A percentile compares a stretch with the other conserved stretches of the same genome.
Evolutionary conservation across 2,113 vertebrate species (phyloP).

Genomic region (Phrynocephalus versicolor): DNA sequence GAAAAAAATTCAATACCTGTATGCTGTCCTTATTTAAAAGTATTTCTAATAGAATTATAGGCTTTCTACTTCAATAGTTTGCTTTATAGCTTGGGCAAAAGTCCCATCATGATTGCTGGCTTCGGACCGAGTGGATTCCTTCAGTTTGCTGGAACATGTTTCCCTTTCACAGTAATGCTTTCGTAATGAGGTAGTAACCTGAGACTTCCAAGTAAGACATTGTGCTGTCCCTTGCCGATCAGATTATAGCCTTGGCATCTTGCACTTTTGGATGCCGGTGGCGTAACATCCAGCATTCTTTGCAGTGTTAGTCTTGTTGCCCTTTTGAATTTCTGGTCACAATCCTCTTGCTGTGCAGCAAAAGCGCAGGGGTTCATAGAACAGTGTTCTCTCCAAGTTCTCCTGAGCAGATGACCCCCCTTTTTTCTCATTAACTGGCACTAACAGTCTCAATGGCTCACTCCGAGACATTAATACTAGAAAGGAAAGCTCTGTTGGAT

Average conservation of each 20-base stretch:
- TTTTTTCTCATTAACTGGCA: no score
- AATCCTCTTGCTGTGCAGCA: neutral
- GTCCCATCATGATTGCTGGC: neutral
- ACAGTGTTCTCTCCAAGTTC: no score
- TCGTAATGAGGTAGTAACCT: constrained; percentile 7
- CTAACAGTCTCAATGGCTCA: no score
- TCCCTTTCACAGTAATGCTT: neutral
- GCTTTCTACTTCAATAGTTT: neutral
- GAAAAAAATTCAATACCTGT: no score
- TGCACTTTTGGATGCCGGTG: neutral
- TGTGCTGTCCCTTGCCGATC: constrained; percentile 11
- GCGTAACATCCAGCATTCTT: neutral
- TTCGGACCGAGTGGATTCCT: neutral
- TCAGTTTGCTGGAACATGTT: constrained; percentile 14
- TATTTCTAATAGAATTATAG: neutral
- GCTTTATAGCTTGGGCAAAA: neutral
- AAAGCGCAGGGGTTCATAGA: no score
- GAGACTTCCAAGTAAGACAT: constrained; percentile 14
- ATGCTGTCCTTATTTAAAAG: neutral
- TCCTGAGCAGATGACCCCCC: no score
- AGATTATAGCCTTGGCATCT: constrained; percentile 12
- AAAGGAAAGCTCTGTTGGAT: no score
- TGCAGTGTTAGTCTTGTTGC: neutral
- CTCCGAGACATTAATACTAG: no score
- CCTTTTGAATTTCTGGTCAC: neutral